phyloP scores from a whole-genome alignment of 2,113 vertebrate genomes.

The Bos indicus region DNA sequence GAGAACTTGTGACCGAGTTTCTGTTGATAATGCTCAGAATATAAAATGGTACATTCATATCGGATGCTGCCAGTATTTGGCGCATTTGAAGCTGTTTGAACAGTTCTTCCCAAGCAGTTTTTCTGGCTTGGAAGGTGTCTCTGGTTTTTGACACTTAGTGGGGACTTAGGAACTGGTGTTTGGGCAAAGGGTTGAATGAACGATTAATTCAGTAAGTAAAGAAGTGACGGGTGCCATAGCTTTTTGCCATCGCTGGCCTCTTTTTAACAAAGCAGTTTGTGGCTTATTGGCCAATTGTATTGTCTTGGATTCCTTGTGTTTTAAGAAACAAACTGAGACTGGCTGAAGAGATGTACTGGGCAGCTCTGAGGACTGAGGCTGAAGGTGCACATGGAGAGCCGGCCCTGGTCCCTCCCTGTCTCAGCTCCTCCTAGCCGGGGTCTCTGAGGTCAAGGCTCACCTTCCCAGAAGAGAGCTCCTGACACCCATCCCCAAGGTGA shows the following conservation, averaged over 20 bases:
- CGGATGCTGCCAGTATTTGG: not conserved
- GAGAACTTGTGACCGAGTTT: not conserved
- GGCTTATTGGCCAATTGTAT: not conserved
- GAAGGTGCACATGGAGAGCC: not conserved
- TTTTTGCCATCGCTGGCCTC: not conserved
- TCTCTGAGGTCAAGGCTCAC: not conserved
- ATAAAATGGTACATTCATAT: not conserved
- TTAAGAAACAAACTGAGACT: not conserved
- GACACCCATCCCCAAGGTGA: not conserved
- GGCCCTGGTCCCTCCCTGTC: not conserved
- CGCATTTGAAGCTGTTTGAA: not conserved
- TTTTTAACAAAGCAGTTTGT: not conserved
- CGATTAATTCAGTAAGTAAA: not conserved
- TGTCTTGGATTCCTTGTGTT: not conserved
- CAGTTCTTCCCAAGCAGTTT: not conserved
- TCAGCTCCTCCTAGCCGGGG: fast-evolving
- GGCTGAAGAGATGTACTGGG: not conserved
- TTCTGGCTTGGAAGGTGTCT: not conserved
- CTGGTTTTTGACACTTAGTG: not conserved
- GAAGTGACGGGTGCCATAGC: not conserved
- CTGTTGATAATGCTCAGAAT: not conserved
- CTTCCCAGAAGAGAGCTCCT: not conserved
- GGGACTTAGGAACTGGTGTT: not conserved
- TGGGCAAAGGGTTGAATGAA: not conserved
- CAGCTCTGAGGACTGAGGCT: not conserved